Evolutionary conservation across 2,888 invertebrate species (phyloP).

Genomic region (Machimus rusticus): DNA sequence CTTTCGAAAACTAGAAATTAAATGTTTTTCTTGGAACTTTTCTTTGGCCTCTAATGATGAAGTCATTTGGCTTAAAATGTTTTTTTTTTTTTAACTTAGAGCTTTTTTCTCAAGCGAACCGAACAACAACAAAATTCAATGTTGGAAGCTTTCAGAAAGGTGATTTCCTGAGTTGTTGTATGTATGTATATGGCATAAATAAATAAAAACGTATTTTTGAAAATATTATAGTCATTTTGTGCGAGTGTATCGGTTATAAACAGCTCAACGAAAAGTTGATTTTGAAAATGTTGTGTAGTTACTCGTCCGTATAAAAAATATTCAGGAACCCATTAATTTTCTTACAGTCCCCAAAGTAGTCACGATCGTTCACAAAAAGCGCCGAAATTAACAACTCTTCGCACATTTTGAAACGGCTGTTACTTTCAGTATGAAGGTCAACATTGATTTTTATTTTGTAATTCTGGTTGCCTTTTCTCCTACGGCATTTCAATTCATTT

Average conservation of each 20-base stretch:
- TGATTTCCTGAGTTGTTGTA: background rate
- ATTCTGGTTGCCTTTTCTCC: background rate
- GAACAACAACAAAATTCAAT: background rate
- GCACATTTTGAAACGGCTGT: constrained; percentile 4
- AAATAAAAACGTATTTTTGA: background rate
- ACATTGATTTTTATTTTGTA: constrained; percentile 27
- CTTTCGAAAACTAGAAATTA: background rate
- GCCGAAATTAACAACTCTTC: constrained; percentile 5
- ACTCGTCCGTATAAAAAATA: background rate
- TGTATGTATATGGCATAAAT: background rate
- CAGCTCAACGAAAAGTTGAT: background rate
- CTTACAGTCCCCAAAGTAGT: background rate
- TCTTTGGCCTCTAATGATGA: background rate
- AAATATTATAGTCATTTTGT: background rate
- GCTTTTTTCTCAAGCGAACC: background rate
- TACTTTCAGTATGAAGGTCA: constrained; percentile 27
- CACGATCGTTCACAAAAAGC: background rate
- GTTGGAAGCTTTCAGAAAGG: background rate
- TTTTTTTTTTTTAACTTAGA: background rate
- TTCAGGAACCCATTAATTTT: background rate
- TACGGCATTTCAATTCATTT: background rate
- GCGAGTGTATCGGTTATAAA: background rate
- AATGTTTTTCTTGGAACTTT: background rate
- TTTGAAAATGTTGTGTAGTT: background rate
- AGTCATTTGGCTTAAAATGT: background rate